These are phyloP conservation scores for Eugnorisma glareosa DNA, from an alignment of 2,888 invertebrate genomes.

Conservation along the genomic window DNA sequence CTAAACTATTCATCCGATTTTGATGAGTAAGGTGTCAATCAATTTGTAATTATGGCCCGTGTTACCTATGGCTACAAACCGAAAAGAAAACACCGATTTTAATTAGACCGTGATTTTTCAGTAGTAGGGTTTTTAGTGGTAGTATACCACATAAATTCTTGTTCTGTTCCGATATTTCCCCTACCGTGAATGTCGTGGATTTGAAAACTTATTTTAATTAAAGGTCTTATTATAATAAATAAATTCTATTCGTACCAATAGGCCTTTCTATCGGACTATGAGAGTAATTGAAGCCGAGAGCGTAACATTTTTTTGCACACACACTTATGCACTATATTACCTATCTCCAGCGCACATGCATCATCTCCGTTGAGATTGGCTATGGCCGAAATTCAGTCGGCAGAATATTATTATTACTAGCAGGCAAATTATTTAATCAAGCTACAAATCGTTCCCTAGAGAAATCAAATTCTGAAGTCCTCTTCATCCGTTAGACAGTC, in stretches of 20 bases:
- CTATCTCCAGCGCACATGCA: not conserved
- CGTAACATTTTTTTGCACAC: not conserved
- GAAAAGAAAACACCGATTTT: too few relatives aligned
- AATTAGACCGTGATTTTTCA: too few relatives aligned
- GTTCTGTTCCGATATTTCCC: not conserved
- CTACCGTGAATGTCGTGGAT: not conserved
- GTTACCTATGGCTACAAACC: too few relatives aligned
- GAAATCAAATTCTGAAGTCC: constrained; percentile 28
- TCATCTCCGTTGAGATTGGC: not conserved
- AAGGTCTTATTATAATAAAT: too few relatives aligned
- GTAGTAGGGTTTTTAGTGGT: too few relatives aligned
- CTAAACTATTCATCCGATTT: too few relatives aligned
- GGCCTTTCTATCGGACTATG: not conserved
- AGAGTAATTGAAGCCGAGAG: not conserved
- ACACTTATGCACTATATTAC: not conserved
- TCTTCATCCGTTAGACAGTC: not conserved
- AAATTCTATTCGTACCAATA: not conserved
- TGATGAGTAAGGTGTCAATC: too few relatives aligned
- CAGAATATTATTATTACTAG: not conserved
- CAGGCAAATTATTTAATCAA: constrained; percentile 28
- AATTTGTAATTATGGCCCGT: too few relatives aligned
- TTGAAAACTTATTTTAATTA: too few relatives aligned
- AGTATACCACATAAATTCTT: too few relatives aligned
- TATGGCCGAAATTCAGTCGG: not conserved
- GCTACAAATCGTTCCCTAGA: constrained; percentile 30